phyloP scores from a whole-genome alignment of 2,888 invertebrate genomes.

The Eupeodes latifasciatus region DNA sequence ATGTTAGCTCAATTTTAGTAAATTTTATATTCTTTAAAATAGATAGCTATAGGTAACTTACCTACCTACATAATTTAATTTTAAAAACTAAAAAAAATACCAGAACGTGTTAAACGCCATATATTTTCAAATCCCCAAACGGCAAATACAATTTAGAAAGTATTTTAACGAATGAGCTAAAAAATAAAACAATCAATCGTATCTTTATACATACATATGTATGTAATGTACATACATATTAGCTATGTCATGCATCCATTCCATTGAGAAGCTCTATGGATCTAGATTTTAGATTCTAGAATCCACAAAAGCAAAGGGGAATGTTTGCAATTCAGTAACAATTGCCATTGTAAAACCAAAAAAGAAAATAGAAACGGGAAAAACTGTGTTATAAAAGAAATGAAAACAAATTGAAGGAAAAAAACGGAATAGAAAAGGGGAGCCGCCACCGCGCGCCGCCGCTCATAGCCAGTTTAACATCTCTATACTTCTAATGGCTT shows the following conservation, averaged over 20 bases:
- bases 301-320: slow-evolving; percentile 33
- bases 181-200: slow-evolving; percentile 30
- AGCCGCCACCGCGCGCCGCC: not conserved
- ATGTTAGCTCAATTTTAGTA: too few species aligned
- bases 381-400: slow-evolving; percentile 27
- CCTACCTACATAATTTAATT: not conserved
- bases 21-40: too few species aligned
- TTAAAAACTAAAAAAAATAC: not conserved
- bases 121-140: slow-evolving; percentile 23
- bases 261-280: not conserved
- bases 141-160: slow-evolving; percentile 33
- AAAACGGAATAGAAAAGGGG: slow-evolving; percentile 19
- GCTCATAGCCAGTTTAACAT: slow-evolving; percentile 32
- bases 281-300: not conserved
- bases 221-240: not conserved
- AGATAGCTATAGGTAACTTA: too few species aligned
- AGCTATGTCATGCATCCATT: slow-evolving; percentile 32
- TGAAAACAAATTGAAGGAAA: slow-evolving; percentile 40
- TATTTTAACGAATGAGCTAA: slow-evolving; percentile 11
- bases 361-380: slow-evolving; percentile 9
- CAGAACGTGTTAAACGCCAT: slow-evolving; percentile 3
- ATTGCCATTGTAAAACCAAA: slow-evolving; percentile 17
- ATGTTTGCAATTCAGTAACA: slow-evolving; percentile 53
- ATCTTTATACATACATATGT: too few species aligned
- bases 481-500: slow-evolving; percentile 27